Conservation (phyloP, 1,140 invertebrate genomes). For the Rhagoletis zephyria region DNA sequence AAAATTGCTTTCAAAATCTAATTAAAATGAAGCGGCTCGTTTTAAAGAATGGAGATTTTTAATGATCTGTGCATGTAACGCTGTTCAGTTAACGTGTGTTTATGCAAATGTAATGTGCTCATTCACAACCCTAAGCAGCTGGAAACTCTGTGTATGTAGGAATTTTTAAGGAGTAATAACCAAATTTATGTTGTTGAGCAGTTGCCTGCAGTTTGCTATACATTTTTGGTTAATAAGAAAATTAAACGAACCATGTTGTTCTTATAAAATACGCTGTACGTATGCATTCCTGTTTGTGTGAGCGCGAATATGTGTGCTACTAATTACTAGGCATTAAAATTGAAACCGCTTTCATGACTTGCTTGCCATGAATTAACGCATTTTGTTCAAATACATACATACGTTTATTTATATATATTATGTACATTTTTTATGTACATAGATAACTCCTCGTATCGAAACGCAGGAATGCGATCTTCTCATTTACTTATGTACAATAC, state of each 20-base stretch:
- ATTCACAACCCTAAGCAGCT: background rate
- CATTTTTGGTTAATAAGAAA: background rate
- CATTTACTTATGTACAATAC: background rate
- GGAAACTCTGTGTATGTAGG: background rate
- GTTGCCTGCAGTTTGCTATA: background rate
- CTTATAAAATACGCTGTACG: background rate
- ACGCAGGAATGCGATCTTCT: no score
- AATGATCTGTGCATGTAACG: no score
- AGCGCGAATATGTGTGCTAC: background rate
- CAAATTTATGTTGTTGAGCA: background rate
- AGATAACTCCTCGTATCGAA: background rate
- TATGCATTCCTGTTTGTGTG: constrained; percentile 20
- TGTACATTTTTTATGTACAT: background rate
- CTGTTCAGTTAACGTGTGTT: no score
- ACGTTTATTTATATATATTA: background rate
- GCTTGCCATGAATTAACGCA: constrained; percentile 39
- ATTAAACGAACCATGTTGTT: no score
- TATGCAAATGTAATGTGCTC: background rate
- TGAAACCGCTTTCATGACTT: constrained; percentile 56
- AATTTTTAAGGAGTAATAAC: background rate
- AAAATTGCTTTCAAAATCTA: no score
- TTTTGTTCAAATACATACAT: constrained; percentile 15
- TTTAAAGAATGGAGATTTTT: no score
- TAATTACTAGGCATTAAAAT: constrained; percentile 54
- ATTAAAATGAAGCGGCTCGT: no score